Base-by-base conservation (phyloP, 2,113 vertebrate species). In the Pluvialis apricaria region DNA sequence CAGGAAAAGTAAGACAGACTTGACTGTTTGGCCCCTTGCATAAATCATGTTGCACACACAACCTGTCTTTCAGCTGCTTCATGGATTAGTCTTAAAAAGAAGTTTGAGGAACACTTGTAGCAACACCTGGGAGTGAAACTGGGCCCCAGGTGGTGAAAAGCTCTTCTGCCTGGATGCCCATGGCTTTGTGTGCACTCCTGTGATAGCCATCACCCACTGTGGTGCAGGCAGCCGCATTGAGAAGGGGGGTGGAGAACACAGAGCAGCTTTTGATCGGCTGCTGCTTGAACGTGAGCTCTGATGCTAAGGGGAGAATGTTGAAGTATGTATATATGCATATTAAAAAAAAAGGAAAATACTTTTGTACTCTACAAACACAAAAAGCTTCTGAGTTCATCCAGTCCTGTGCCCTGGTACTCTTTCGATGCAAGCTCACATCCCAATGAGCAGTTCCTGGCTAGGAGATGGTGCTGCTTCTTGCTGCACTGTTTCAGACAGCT, bases 171-270 rank as follows among this genome's bases (percentile, higher is more conserved):
- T 9, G 9, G 22, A 13, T 55, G 45, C 24, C 40, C 5, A 0
- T 0, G 1, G 25, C n/a, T 26, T 15, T 82, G 31, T n/a, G 38
- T 57, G 52, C 5, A 3, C 29, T 72, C 38, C 66, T 57, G n/a
- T 45, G 55, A 14, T 52, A 2, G 3, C 72, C 0, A 0, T 52
- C 1, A 4, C 55, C 64, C 3, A 4, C 81, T 81, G 32, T 60
- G 42, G 26, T 57, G 52, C 61, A 47, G 93, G 55, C 19, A 25
- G 58, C n/a, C 2, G 2, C 14, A 18, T 71, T 66, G 55, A 44
- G 38, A 66, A 51, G 45, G 10, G 36, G 19, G 11, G 12, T 6
- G 13, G 42, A 44, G 38, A 60, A 76, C 34, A 6, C 51, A 31
- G 36, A 40, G 34, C 14, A 9, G 2, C 15, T 82, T 84, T 64